These are phyloP conservation scores for Carapus acus DNA, from an alignment of 2,797 vertebrate species.

Conservation along the genomic window DNA sequence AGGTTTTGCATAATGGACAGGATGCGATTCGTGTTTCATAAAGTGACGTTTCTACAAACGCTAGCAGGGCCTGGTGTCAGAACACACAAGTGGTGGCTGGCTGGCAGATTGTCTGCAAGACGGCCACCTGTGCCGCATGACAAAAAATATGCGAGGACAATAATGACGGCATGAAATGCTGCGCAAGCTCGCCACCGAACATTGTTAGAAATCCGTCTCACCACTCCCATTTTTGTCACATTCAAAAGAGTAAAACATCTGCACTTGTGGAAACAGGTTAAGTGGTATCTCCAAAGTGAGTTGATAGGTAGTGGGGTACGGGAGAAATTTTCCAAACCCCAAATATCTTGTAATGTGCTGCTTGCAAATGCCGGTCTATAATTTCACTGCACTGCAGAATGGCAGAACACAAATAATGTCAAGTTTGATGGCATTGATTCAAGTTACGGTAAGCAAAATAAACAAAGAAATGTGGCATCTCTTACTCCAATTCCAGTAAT, in stretches of 20 bases:
- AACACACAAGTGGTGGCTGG: slow-evolving; percentile 39
- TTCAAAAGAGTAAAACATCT: not conserved
- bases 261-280: slow-evolving; percentile 3
- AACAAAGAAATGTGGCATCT: too few species aligned
- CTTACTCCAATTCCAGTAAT: too few species aligned
- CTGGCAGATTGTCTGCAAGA: slow-evolving; percentile 37
- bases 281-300: not conserved
- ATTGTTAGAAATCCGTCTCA: slow-evolving; percentile 8
- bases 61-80: slow-evolving; percentile 33
- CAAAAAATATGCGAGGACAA: slow-evolving; percentile 23
- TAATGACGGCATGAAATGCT: slow-evolving; percentile 13
- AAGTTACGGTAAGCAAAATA: too few species aligned
- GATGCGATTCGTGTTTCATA: slow-evolving; percentile 5
- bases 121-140: slow-evolving; percentile 35
- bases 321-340: not conserved
- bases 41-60: slow-evolving; percentile 18
- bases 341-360: slow-evolving; percentile 1
- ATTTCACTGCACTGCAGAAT: too few species aligned
- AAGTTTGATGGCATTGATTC: too few species aligned
- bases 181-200: slow-evolving; percentile 2
- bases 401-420: too few species aligned
- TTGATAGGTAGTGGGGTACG: slow-evolving; percentile 1
- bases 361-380: too few species aligned
- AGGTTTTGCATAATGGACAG: not conserved
- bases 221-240: too few species aligned